A percentile compares a stretch with the other conserved stretches of the same genome.
Conservation (phyloP, 2,888 invertebrate genomes). For the Cephus pulcher region DNA sequence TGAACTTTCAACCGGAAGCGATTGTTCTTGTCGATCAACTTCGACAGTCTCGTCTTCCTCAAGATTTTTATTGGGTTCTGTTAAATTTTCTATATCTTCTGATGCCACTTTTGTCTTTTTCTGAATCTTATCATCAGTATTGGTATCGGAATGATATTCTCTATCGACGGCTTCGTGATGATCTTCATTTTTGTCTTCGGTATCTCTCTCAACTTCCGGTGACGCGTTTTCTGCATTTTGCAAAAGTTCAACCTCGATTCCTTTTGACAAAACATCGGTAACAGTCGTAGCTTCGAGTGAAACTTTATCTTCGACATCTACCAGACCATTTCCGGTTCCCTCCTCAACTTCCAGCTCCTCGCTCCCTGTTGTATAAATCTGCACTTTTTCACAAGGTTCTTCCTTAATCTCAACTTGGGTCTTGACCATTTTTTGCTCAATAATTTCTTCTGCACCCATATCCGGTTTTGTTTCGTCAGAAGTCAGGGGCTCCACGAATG, state of each 20-base stretch:
- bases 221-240: neutral
- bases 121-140: neutral
- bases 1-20: neutral
- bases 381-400: constrained; percentile 21
- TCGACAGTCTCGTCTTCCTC: constrained; percentile 2
- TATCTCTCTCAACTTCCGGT: neutral
- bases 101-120: neutral
- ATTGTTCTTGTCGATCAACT: neutral
- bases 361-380: constrained; percentile 9
- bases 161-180: constrained; percentile 4
- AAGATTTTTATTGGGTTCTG: neutral
- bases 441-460: neutral
- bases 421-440: constrained; percentile 12
- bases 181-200: constrained; percentile 1
- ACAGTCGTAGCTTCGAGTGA: neutral
- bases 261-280: neutral
- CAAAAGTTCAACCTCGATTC: neutral
- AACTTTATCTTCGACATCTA: neutral
- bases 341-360: constrained; percentile 3
- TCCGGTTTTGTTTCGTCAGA: constrained; percentile 29
- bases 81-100: neutral
- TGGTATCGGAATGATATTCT: neutral
- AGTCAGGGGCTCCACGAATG: constrained; percentile 32
- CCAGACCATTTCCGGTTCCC: neutral
- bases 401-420: constrained; percentile 19